Evolutionary conservation across 2,113 vertebrate genomes (phyloP), one percentile per base, ranked within the genome.

Genomic region (Callorhinus ursinus): DNA sequence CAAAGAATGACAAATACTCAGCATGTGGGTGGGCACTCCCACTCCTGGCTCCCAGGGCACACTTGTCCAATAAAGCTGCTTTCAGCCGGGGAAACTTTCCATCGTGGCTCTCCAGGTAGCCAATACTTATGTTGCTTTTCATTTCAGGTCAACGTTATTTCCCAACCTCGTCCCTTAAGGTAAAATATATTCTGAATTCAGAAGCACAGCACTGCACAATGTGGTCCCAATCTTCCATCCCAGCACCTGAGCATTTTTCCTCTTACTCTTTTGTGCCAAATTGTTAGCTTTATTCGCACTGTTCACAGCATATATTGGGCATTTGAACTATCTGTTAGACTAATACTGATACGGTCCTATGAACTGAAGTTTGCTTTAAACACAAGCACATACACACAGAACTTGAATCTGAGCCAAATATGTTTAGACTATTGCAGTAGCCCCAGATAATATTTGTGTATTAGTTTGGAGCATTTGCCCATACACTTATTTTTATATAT

Each of bases 371-470:
- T 92, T 22, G 91, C 61, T 88, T 86, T 96, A 71, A 69, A 69
- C 12, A 87, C 42, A 88, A 10, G 7, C 14, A 7, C 12, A 49
- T 11, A 76, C 36, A 26, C 49, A 14, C 22, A 36, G 19, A 79
- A 93, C 95, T 94, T 59, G 76, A 83, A 71, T 49, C 36, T 91
- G 81, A 94, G 57, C 57, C 95, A 92, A 80, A 55, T 77, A 5
- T 46, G 6, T 80, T 95, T 63, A 15, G 3, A 85, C 24, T 84
- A n/a, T 72, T 65, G 21, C 53, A 53, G 39, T 28, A 53, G 4
- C 77, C 93, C 21, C 11, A 79, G 33, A 63, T 76, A 61, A 71
- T 81, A 76, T 87, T 79, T 88, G 7, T 77, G 72, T 63, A 81
- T 84, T 76, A 51, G 46, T 31, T 49, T 80, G 51, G 31, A 59